Conservation (phyloP, 2,888 invertebrate genomes). For the Acanthosoma haemorrhoidale region DNA sequence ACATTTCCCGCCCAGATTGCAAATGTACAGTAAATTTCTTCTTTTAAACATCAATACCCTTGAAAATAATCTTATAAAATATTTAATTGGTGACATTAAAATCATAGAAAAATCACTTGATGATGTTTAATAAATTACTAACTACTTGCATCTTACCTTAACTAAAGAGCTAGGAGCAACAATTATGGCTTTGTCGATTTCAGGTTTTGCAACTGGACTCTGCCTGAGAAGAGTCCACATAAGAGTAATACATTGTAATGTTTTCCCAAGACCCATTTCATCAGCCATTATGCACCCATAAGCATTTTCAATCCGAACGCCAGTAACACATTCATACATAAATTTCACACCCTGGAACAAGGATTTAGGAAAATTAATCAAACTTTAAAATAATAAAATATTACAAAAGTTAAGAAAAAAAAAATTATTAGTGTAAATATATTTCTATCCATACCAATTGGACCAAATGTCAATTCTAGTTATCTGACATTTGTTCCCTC, state of each 20-base stretch:
- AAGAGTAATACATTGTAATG: conserved; percentile 92
- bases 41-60: too few relatives aligned
- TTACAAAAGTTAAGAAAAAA: too few relatives aligned
- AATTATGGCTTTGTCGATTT: conserved; percentile 87
- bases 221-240: conserved; percentile 92
- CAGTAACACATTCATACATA: conserved; percentile 98
- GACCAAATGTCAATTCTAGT: too few relatives aligned
- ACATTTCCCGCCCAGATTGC: not conserved
- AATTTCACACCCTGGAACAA: conserved; percentile 79
- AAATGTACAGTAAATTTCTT: not conserved
- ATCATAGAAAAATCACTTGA: conserved; percentile 26
- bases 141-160: conserved; percentile 59
- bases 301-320: conserved; percentile 74
- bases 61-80: not conserved
- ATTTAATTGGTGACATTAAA: not conserved
- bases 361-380: too few relatives aligned
- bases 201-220: conserved; percentile 84
- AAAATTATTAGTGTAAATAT: too few relatives aligned
- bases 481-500: too few relatives aligned
- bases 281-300: conserved; percentile 99
- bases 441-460: too few relatives aligned
- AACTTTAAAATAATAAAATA: too few relatives aligned
- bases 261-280: conserved; percentile 98
- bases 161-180: conserved; percentile 97
- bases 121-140: not conserved